Evolutionary conservation across 2,113 vertebrate genomes (phyloP), one percentile per base, ranked within the genome.

Genomic region (Emydocephalus ijimae): DNA sequence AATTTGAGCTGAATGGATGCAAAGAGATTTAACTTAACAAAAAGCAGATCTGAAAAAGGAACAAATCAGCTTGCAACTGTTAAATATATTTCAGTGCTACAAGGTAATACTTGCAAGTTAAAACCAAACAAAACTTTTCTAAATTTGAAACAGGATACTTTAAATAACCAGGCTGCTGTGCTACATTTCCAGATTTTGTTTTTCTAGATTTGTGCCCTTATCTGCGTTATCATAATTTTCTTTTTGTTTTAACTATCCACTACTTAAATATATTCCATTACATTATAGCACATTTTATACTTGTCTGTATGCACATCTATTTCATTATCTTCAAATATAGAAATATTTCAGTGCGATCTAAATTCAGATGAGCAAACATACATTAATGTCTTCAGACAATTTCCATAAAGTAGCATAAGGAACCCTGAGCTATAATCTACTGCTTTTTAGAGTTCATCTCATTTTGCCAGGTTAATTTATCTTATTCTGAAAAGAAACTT

Each of bases 11-110:
- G 94, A 61, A 93, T 43, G 54, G 94, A 96, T 39, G 87, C 92
- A 93, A 95, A 93, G 56, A 96, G 87, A 92, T 96, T 94, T 95
- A 94, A 95, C 34, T 87, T 94, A 94, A 94, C 91, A 96, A 94
- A 95, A 95, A 92, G 64, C 43, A 91, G 81, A 12, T 48, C 90
- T 96, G 93, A 93, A 96, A 96, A 94, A 56, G 88, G 45, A 92
- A 43, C 91, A 95, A 95, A 3, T 10, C 61, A 85, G 4, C 69
- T 91, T 92, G 55, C 50, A 96, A 93, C 95, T 92, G 92, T 43
- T 94, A 96, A 96, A 97, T 94, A 92, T 93, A 69, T 95, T 94
- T 94, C 59, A 54, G 89, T 93, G 95, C 93, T 55, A 4, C 95
- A 94, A 55, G 90, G 93, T 34, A 91, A 34, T 93, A 85, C 94